A percentile compares a stretch with the other conserved stretches of the same genome.
phyloP scores from a whole-genome alignment of 2,888 invertebrate genomes.

The Drosophila fulvimacula region DNA sequence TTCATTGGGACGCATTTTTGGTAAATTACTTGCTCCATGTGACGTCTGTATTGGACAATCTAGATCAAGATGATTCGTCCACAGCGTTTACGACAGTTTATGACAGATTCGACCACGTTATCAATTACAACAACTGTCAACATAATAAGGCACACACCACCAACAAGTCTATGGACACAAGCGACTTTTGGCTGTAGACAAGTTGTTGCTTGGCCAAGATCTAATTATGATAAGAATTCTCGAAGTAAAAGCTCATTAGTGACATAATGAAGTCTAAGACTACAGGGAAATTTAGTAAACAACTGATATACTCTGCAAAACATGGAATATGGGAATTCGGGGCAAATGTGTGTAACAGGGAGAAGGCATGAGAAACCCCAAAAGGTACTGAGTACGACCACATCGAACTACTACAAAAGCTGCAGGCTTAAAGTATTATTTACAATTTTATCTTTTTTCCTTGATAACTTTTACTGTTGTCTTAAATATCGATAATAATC shows the following conservation, averaged over 20 bases:
- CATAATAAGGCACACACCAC: conserved; percentile 42
- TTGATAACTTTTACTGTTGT: too few relatives aligned
- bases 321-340: too few relatives aligned
- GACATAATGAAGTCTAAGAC: not conserved
- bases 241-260: not conserved
- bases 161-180: conserved; percentile 26
- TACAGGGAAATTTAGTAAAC: not conserved
- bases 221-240: conserved; percentile 14
- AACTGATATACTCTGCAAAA: too few relatives aligned
- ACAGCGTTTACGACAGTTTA: conserved; percentile 71
- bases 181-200: conserved; percentile 13
- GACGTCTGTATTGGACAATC: conserved; percentile 80
- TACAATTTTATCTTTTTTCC: too few relatives aligned
- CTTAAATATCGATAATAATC: too few relatives aligned
- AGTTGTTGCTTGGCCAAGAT: conserved; percentile 2
- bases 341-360: too few relatives aligned
- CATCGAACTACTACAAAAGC: too few relatives aligned
- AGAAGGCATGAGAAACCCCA: too few relatives aligned
- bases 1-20: conserved; percentile 71
- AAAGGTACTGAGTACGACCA: too few relatives aligned
- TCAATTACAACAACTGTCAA: conserved; percentile 69
- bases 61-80: conserved; percentile 66
- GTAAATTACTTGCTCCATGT: conserved; percentile 74
- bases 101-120: conserved; percentile 70
- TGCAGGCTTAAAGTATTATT: too few relatives aligned